Conservation (phyloP, 2,888 invertebrate species). For the Orchestes rusci region DNA sequence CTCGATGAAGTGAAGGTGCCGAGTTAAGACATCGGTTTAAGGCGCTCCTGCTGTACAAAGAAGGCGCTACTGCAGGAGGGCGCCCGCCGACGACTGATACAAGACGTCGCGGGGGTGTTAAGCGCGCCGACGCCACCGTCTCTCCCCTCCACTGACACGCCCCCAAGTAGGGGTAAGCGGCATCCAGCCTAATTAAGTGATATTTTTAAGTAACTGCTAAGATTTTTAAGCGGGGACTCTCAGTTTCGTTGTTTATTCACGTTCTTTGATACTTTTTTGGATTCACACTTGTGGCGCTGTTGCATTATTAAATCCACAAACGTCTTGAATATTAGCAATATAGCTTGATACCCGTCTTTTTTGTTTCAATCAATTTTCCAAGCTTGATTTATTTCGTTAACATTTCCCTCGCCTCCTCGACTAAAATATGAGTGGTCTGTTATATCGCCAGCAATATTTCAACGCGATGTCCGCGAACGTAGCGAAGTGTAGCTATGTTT, state of each 20-base stretch:
- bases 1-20: slow-evolving; percentile 44
- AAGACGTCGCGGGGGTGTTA: slow-evolving; percentile 40
- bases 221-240: slow-evolving; percentile 43
- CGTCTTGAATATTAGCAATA: too few relatives aligned
- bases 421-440: too few relatives aligned
- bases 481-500: too few relatives aligned
- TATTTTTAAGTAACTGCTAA: slow-evolving; percentile 45
- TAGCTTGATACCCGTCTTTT: too few relatives aligned
- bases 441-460: too few relatives aligned
- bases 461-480: too few relatives aligned
- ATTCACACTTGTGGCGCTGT: slow-evolving; percentile 16
- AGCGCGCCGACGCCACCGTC: slow-evolving; percentile 30
- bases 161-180: slow-evolving; percentile 38
- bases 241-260: slow-evolving; percentile 31
- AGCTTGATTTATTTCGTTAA: too few relatives aligned
- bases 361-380: too few relatives aligned
- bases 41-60: slow-evolving; percentile 42
- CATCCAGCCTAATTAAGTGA: slow-evolving; percentile 39
- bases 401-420: too few relatives aligned
- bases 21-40: slow-evolving; percentile 44
- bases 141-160: slow-evolving; percentile 36
- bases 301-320: neutral
- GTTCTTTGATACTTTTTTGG: slow-evolving; percentile 19
- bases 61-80: slow-evolving; percentile 43
- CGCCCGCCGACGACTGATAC: slow-evolving; percentile 45